phyloP scores from a whole-genome alignment of 1,140 invertebrate genomes.

The Thalassaphorura encarpata region DNA sequence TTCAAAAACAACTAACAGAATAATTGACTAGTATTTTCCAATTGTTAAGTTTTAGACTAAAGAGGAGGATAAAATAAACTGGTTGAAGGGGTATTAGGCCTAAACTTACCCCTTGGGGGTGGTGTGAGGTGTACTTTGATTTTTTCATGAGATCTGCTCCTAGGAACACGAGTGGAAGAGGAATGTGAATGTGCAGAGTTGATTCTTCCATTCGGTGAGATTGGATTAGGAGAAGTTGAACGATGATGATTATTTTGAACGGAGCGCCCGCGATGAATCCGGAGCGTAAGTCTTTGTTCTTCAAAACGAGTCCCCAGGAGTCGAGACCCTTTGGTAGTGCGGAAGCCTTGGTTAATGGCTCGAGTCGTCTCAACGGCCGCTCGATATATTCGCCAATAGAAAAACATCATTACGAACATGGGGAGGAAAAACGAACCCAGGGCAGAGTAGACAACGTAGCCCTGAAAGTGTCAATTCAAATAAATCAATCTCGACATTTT shows the following conservation, averaged over 20 bases:
- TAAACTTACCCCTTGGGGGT: slow-evolving; percentile 44
- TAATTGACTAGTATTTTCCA: too few species aligned
- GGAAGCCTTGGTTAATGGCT: slow-evolving; percentile 77
- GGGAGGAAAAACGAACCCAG: slow-evolving; percentile 93
- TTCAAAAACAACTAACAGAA: too few species aligned
- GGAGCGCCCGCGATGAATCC: slow-evolving; percentile 74
- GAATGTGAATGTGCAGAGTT: background rate
- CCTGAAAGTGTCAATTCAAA: too few species aligned
- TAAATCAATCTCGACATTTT: too few species aligned
- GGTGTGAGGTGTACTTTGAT: slow-evolving; percentile 35
- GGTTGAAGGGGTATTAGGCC: too few species aligned
- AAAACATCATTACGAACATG: slow-evolving; percentile 91
- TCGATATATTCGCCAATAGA: slow-evolving; percentile 91
- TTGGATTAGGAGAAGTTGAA: slow-evolving; percentile 39
- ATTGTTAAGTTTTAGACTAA: too few species aligned
- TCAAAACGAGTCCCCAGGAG: slow-evolving; percentile 56
- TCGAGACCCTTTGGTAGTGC: slow-evolving; percentile 67
- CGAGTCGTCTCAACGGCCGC: slow-evolving; percentile 80
- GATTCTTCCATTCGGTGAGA: slow-evolving; percentile 41
- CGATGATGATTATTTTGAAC: slow-evolving; percentile 42
- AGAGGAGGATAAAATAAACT: too few species aligned
- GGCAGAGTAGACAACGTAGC: slow-evolving; percentile 69
- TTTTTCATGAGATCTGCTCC: slow-evolving; percentile 31
- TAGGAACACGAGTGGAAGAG: slow-evolving; percentile 15
- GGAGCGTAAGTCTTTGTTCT: slow-evolving; percentile 75